Evolutionary conservation across 2,797 vertebrate species (phyloP).

Genomic region (Poliocrania exsul): DNA sequence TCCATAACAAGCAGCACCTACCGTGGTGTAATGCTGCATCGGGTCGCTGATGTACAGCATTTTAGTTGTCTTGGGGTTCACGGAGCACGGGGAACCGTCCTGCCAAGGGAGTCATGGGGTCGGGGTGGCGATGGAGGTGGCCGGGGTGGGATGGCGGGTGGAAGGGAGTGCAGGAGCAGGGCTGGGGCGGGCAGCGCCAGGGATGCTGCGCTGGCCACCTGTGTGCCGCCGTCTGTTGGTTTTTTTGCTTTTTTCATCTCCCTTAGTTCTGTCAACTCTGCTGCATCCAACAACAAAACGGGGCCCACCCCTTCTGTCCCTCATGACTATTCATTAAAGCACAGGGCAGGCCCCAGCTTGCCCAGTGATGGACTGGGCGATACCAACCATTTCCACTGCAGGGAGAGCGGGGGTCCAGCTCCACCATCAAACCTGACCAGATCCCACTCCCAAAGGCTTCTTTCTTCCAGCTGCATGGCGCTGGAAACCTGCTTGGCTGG

Average conservation of each 20-base stretch:
- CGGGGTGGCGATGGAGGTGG: neutral
- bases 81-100: conserved; percentile 46
- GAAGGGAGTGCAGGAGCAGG: neutral
- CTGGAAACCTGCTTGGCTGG: neutral
- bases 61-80: conserved; percentile 70
- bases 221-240: conserved; percentile 55
- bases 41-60: conserved; percentile 88
- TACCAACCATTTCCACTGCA: conserved; percentile 74
- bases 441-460: neutral
- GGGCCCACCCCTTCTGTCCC: conserved; percentile 81
- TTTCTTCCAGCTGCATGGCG: rapidly evolving
- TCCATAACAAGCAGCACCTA: conserved; percentile 76
- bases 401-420: conserved; percentile 52
- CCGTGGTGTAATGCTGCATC: conserved; percentile 83
- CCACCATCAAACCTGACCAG: neutral
- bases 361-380: conserved; percentile 82
- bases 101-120: conserved; percentile 71
- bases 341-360: conserved; percentile 90
- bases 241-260: conserved; percentile 73
- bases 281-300: conserved; percentile 93
- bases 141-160: neutral
- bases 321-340: conserved; percentile 91
- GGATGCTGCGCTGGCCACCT: conserved; percentile 20
- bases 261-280: conserved; percentile 85
- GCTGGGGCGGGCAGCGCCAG: neutral